Evolutionary conservation across 2,113 vertebrate species (phyloP).

Genomic region (Vireo altiloquus): DNA sequence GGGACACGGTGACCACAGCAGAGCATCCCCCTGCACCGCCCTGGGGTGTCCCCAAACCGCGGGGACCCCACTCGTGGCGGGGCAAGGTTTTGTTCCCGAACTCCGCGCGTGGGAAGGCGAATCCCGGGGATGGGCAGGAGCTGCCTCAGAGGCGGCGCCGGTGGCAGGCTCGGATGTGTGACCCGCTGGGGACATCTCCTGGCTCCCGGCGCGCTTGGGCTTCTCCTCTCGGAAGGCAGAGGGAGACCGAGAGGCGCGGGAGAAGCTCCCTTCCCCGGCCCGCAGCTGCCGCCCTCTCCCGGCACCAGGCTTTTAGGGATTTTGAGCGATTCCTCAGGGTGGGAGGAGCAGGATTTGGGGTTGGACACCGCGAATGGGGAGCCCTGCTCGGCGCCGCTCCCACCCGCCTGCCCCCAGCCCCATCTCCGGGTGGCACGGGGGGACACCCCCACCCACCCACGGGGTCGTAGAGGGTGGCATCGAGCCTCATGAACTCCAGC

Average conservation of each 20-base stretch:
- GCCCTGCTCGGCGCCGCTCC: fast-evolving
- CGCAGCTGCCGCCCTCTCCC: not conserved
- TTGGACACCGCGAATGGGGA: fast-evolving
- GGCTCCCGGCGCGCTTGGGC: not conserved
- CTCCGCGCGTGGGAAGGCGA: not conserved
- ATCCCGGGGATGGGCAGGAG: fast-evolving
- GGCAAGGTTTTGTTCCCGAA: too few species aligned
- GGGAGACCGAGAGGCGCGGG: not conserved
- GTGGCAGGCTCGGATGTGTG: not conserved
- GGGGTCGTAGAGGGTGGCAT: constrained; percentile 81
- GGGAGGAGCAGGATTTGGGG: not conserved
- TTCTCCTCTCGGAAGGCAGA: not conserved
- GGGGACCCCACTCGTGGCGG: too few species aligned
- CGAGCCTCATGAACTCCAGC: constrained; percentile 86
- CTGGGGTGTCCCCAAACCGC: fast-evolving
- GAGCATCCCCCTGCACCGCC: not conserved
- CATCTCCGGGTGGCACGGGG: fast-evolving
- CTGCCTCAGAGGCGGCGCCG: fast-evolving
- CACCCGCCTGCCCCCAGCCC: not conserved
- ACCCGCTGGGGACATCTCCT: constrained; percentile 18
- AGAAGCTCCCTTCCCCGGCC: not conserved
- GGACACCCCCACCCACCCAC: constrained; percentile 66
- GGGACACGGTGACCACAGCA: not conserved
- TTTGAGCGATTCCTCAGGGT: not conserved
- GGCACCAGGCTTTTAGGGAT: fast-evolving